These are phyloP conservation scores for Patella depressa DNA, from an alignment of 2,888 invertebrate genomes.

Conservation along the genomic window DNA sequence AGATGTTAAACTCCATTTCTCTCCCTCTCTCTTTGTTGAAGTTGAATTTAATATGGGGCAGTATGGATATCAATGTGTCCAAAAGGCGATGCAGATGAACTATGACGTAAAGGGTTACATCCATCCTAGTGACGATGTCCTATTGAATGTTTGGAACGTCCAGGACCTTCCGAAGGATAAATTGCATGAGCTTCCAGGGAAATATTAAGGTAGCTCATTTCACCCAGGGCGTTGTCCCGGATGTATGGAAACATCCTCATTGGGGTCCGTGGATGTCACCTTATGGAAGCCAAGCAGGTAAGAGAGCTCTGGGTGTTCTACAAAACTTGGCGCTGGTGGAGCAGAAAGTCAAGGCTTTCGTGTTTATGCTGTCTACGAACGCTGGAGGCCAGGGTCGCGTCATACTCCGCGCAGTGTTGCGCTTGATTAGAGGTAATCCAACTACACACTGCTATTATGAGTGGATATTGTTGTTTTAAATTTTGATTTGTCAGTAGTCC, in stretches of 20 bases:
- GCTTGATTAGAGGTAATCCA: too few relatives aligned
- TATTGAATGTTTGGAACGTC: constrained; percentile 23
- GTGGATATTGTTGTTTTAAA: too few relatives aligned
- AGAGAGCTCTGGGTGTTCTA: not conserved
- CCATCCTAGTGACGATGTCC: constrained; percentile 20
- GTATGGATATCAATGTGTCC: constrained; percentile 13
- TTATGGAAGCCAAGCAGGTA: not conserved
- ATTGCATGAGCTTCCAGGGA: constrained; percentile 20
- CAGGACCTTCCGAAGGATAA: constrained; percentile 15
- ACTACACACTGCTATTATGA: too few relatives aligned
- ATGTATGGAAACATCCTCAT: not conserved
- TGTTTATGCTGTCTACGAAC: constrained; percentile 6
- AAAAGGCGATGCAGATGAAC: constrained; percentile 19
- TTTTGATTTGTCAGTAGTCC: too few relatives aligned
- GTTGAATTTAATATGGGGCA: constrained; percentile 7
- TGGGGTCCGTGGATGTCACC: constrained; percentile 13
- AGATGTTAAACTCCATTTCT: too few relatives aligned
- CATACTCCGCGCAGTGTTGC: too few relatives aligned
- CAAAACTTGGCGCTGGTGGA: not conserved
- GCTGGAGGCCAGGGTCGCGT: constrained; percentile 7
- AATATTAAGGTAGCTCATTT: constrained; percentile 11
- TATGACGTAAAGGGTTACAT: constrained; percentile 21
- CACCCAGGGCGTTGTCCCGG: not conserved
- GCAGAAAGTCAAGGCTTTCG: constrained; percentile 2
- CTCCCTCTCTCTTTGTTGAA: not conserved